Evolutionary conservation across 2,888 invertebrate genomes (phyloP), one percentile per base, ranked within the genome.

Genomic region (Drosophila picticornis): DNA sequence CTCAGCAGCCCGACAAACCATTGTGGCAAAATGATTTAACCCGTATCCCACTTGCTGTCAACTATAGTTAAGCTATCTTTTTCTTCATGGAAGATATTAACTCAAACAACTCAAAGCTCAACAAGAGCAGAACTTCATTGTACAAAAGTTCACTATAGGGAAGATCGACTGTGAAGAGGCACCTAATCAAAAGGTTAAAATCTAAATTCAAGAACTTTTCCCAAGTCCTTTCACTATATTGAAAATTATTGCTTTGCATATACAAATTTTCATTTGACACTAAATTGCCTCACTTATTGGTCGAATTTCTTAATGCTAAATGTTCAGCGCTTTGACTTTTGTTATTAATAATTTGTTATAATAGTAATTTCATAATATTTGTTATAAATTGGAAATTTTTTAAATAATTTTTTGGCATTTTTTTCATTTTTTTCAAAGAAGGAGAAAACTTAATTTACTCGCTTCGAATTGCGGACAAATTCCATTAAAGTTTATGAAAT

Each of bases 1-100:
- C 72, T 67, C 83, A 83, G 71, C 74, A 73, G 75, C 71, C 72
- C 66, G 80, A 40, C 70, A 71, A 71, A 32, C 71, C 64, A 78
- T 84, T 86, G 84, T 77, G 58, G 61, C 64, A 57, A 71, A 61
- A 72, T 59, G 58, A 73, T 75, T 84, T 84, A 84, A 84, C 84
- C 84, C 84, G 59, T 82, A 75, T 57, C 58, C 66, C 48, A 74
- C 32, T 48, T 43, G 22, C 68, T 48, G 72, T 59, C 53, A 56
- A 36, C 55, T 19, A 27, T 38, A 34, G 48, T 32, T 52, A 52
- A 34, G 13, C 6, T 11, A 22, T 46, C 10, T 55, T 55, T 34
- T 52, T 50, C 36, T 53, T 13, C 29, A 22, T 10, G 43, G 7
- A 29, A 46, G 40, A 53, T 31, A 43, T 32, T 25, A 31, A n/a